Evolutionary conservation across 2,113 vertebrate species (phyloP).

Genomic region (Acanthisitta chloris): DNA sequence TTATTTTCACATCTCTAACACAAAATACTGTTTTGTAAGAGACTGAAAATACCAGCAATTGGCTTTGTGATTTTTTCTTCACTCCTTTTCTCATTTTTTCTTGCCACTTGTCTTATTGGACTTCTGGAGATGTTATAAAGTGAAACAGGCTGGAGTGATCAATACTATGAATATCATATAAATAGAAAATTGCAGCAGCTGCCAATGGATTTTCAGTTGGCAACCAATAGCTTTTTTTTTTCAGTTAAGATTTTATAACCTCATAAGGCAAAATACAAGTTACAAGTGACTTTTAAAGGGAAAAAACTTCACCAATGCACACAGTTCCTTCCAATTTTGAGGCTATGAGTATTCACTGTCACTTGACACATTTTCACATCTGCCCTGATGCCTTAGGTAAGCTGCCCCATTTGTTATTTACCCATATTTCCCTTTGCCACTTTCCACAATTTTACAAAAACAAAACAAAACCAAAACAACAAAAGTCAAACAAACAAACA

Average conservation of each 20-base stretch:
- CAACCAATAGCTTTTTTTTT: neutral
- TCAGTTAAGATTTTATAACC: neutral
- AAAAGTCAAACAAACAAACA: no score
- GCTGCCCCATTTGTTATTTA: neutral
- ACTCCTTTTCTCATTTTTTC: neutral
- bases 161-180: neutral
- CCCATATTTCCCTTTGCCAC: neutral
- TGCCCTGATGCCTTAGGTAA: neutral
- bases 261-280: neutral
- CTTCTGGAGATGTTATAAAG: neutral
- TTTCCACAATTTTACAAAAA: neutral
- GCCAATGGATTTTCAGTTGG: neutral
- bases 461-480: no score
- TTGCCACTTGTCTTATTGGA: neutral
- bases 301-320: neutral
- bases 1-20: neutral
- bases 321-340: neutral
- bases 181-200: neutral
- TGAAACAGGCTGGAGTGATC: neutral
- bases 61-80: neutral
- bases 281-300: neutral
- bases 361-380: neutral
- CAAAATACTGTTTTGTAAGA: neutral
- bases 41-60: neutral
- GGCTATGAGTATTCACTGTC: neutral